A percentile compares a stretch with the other conserved stretches of the same genome.
Conservation (phyloP, 2,113 vertebrate species). For the Rhea pennata region DNA sequence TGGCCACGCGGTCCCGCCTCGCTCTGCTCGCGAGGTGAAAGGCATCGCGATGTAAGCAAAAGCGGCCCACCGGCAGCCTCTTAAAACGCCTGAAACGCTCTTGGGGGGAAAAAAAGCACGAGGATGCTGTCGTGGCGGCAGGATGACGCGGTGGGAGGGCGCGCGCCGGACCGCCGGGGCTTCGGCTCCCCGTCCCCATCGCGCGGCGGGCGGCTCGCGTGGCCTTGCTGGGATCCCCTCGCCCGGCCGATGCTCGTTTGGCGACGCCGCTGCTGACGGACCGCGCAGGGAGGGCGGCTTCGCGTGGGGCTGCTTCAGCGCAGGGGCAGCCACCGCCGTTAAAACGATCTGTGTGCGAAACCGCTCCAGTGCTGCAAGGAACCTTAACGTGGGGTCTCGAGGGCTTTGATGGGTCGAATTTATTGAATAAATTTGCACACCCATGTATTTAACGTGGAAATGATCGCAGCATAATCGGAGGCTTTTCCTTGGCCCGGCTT, state of each 20-base stretch:
- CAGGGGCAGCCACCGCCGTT: not conserved
- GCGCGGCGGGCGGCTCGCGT: accelerated
- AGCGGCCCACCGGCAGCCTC: not conserved
- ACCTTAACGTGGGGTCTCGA: not conserved
- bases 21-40: conserved; percentile 27
- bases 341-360: not conserved
- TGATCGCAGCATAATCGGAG: not conserved
- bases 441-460: not conserved
- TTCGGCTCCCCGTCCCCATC: not conserved
- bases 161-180: not conserved
- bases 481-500: not conserved
- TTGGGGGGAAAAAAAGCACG: not conserved
- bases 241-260: not conserved
- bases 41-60: not conserved
- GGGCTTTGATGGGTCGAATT: not conserved
- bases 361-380: not conserved
- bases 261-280: not conserved
- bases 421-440: not conserved
- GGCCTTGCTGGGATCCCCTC: not conserved
- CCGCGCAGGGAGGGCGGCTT: not conserved
- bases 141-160: not conserved
- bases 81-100: not conserved
- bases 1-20: not conserved
- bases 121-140: not conserved
- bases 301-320: not conserved